Conservation (phyloP, 2,113 vertebrate genomes). For the Ondatra zibethicus region DNA sequence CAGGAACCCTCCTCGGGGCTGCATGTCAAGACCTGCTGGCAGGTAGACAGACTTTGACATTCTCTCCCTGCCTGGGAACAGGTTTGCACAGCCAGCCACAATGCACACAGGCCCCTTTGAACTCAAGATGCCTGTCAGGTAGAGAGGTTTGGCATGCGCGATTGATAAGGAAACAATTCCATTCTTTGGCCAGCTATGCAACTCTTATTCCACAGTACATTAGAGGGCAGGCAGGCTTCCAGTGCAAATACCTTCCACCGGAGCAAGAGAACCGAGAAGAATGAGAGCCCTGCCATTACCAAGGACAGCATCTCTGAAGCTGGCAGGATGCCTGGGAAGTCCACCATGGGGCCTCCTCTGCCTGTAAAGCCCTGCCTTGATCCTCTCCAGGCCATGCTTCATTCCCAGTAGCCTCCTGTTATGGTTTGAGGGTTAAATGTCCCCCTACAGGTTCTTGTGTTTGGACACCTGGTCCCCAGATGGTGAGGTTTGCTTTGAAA, state of each 20-base stretch:
- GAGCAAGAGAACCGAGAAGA: neutral
- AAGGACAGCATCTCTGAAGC: neutral
- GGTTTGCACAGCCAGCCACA: neutral
- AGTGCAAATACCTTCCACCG: neutral
- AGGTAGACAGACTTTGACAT: neutral
- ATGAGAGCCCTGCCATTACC: neutral
- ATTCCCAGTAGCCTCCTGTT: neutral
- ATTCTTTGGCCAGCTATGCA: neutral
- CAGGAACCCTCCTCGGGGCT: neutral
- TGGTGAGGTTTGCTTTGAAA: neutral
- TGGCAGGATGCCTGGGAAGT: neutral
- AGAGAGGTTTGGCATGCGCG: neutral
- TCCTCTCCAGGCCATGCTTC: neutral
- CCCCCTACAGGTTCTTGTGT: neutral
- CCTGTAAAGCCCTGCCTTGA: neutral
- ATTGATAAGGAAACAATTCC: neutral
- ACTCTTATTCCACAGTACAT: neutral
- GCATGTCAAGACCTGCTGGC: neutral
- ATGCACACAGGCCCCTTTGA: neutral
- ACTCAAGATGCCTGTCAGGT: slow-evolving; percentile 51
- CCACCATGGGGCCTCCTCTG: neutral
- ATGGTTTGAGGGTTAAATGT: neutral
- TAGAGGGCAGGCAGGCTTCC: slow-evolving; percentile 34
- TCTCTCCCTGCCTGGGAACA: neutral
- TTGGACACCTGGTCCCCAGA: neutral